Percentiles rank a stretch among this genome's conserved stretches.
Conservation (phyloP, 30 jellyfish, hydroid and myxozoan species). For the Cassiopea xamachana region DNA sequence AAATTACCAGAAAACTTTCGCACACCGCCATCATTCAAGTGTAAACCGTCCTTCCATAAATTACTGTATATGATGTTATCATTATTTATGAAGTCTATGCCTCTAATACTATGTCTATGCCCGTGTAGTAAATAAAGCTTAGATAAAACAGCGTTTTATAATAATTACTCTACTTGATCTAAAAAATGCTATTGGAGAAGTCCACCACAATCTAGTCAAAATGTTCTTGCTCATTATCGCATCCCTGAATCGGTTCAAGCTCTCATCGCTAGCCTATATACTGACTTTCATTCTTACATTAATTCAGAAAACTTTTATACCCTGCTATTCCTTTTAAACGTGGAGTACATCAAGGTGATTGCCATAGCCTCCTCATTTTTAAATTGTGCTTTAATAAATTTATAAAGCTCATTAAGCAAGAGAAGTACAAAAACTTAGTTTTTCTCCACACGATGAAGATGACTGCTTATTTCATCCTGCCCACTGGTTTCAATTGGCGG, state of each 20-base stretch:
- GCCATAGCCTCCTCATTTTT: not conserved
- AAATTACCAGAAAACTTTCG: too few species aligned
- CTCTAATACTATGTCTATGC: not conserved
- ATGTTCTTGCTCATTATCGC: slow-evolving; percentile 1
- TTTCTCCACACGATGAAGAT: not conserved
- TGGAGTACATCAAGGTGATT: slow-evolving; percentile 12
- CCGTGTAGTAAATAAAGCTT: not conserved
- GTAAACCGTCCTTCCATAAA: too few species aligned
- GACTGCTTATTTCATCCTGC: too few species aligned
- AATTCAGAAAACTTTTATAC: too few species aligned
- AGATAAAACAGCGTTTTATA: slow-evolving; percentile 27
- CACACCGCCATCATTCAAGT: too few species aligned
- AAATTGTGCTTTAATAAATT: not conserved
- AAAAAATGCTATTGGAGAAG: not conserved
- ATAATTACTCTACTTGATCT: too few species aligned
- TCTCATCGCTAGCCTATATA: too few species aligned
- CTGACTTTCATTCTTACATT: too few species aligned
- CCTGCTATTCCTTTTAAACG: slow-evolving; percentile 10
- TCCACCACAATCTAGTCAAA: slow-evolving; percentile 10
- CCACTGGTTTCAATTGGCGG: too few species aligned
- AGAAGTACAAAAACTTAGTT: slow-evolving; percentile 22
- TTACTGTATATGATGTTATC: too few species aligned
- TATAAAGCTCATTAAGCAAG: slow-evolving; percentile 14
- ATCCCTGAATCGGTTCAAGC: too few species aligned
- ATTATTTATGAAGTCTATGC: too few species aligned